A percentile compares a stretch with the other conserved stretches of the same genome.
Conservation (phyloP, 2,113 vertebrate genomes). For the Hipposideros armiger region DNA sequence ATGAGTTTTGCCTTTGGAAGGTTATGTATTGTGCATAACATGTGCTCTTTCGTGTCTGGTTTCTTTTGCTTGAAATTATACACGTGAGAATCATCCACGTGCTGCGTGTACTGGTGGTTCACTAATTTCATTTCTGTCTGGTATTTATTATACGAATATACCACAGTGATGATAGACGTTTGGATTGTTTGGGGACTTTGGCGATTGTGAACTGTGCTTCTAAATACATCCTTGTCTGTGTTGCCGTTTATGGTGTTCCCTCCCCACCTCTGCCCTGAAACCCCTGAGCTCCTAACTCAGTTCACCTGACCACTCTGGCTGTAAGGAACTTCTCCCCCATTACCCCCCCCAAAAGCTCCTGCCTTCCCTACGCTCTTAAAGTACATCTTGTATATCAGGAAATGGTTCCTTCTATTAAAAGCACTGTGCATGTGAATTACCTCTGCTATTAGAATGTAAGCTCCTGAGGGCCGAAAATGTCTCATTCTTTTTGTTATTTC, state of each 20-base stretch:
- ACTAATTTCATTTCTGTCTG: not conserved
- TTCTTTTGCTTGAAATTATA: not conserved
- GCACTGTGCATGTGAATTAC: not conserved
- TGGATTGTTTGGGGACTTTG: not conserved
- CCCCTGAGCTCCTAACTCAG: not conserved
- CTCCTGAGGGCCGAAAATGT: not conserved
- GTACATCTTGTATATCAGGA: not conserved
- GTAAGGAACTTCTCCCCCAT: not conserved
- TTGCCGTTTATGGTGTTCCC: not conserved
- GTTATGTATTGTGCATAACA: too few species aligned
- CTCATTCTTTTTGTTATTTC: not conserved
- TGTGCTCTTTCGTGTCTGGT: not conserved
- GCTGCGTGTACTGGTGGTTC: not conserved
- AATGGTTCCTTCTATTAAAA: not conserved
- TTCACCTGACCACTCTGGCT: not conserved
- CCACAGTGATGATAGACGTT: not conserved
- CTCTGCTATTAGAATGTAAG: not conserved
- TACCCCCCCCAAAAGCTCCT: not conserved
- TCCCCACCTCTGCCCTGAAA: not conserved
- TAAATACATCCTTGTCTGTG: not conserved
- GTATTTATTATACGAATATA: not conserved
- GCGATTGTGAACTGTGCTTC: not conserved
- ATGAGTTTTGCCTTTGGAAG: not conserved
- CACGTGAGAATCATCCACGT: not conserved
- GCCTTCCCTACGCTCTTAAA: not conserved